Evolutionary conservation across 2,888 invertebrate genomes (phyloP).

Genomic region (Allophyes oxyacanthae): DNA sequence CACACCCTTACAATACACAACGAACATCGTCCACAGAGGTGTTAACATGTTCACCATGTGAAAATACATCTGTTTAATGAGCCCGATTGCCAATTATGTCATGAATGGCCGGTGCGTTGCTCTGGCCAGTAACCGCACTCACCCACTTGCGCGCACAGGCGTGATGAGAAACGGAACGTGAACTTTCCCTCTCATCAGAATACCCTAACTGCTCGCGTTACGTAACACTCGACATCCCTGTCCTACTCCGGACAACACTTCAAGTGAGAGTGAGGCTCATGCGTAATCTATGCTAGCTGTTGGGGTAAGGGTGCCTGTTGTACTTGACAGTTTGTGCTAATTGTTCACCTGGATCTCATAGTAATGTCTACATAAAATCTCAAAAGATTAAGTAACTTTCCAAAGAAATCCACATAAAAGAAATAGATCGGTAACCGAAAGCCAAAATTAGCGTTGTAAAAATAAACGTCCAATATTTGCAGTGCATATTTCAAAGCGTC

Average conservation of each 20-base stretch:
- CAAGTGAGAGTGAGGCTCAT: slow-evolving; percentile 54
- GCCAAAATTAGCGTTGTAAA: slow-evolving; percentile 45
- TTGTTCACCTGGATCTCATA: slow-evolving; percentile 48
- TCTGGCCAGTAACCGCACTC: slow-evolving; percentile 84
- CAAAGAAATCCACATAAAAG: slow-evolving; percentile 16
- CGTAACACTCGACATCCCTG: slow-evolving; percentile 67
- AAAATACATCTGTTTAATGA: slow-evolving; percentile 81
- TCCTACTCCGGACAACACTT: slow-evolving; percentile 59
- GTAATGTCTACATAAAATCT: slow-evolving; percentile 1
- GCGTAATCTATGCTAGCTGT: slow-evolving; percentile 45
- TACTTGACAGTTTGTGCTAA: slow-evolving; percentile 47
- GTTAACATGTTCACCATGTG: slow-evolving; percentile 71
- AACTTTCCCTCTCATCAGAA: slow-evolving; percentile 88
- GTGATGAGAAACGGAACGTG: slow-evolving; percentile 84
- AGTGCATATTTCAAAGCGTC: slow-evolving; percentile 78
- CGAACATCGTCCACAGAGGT: slow-evolving; percentile 59
- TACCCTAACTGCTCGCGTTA: slow-evolving; percentile 77
- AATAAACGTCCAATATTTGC: slow-evolving; percentile 60
- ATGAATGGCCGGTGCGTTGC: slow-evolving; percentile 86
- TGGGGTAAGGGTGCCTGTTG: slow-evolving; percentile 38
- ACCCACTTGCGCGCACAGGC: slow-evolving; percentile 85
- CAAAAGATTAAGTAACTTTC: slow-evolving; percentile 1
- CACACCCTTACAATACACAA: slow-evolving; percentile 34
- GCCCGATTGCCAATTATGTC: slow-evolving; percentile 85
- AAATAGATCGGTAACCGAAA: slow-evolving; percentile 31